phyloP scores from a whole-genome alignment of 2,888 invertebrate species.

The Plusia festucae region DNA sequence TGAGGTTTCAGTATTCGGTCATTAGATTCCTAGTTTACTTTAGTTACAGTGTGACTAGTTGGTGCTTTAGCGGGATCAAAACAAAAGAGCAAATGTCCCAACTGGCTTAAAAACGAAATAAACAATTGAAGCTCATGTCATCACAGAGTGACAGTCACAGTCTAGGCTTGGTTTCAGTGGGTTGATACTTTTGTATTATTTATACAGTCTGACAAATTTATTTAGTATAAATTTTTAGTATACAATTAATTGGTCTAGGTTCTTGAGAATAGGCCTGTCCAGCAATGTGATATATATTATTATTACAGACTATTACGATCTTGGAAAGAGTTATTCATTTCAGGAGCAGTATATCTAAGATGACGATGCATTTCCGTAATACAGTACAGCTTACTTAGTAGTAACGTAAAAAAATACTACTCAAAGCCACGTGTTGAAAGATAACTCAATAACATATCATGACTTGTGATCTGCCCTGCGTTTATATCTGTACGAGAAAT shows the following conservation, averaged over 20 bases:
- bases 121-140: background rate
- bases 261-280: too few species aligned
- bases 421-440: conserved; percentile 13
- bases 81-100: background rate
- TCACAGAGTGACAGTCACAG: background rate
- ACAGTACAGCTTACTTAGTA: background rate
- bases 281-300: too few species aligned
- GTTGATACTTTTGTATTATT: too few species aligned
- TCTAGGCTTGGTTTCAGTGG: background rate
- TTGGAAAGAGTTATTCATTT: too few species aligned
- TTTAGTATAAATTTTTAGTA: background rate
- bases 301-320: too few species aligned
- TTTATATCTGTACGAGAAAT: background rate
- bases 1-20: too few species aligned
- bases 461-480: background rate
- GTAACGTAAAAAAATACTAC: conserved; percentile 9
- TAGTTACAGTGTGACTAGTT: background rate
- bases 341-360: too few species aligned
- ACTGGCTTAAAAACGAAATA: background rate
- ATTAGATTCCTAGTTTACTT: background rate
- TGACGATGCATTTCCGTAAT: too few species aligned
- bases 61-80: background rate
- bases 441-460: conserved; percentile 16
- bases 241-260: too few species aligned
- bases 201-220: background rate